Evolutionary conservation across 1,140 invertebrate species (phyloP).

Genomic region (Drosophila nigrodunni): DNA sequence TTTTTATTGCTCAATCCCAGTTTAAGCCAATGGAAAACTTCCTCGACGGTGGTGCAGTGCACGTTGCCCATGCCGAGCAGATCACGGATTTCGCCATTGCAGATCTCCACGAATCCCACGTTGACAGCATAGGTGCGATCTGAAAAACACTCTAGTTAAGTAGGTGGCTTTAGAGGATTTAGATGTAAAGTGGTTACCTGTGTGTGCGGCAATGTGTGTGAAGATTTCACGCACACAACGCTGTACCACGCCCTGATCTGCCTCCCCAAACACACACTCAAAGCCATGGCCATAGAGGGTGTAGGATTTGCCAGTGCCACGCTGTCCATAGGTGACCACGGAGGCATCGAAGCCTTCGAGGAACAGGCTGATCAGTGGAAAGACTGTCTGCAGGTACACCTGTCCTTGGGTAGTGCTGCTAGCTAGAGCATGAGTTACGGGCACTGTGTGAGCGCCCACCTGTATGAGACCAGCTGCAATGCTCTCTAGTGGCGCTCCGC

Average conservation of each 20-base stretch:
- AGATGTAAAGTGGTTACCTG: constrained; percentile 51
- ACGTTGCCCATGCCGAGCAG: constrained; percentile 86
- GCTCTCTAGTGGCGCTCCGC: constrained; percentile 62
- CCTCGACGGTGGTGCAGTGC: constrained; percentile 85
- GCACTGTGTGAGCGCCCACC: constrained; percentile 76
- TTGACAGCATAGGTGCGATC: constrained; percentile 87
- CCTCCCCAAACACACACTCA: constrained; percentile 88
- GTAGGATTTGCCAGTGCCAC: constrained; percentile 91
- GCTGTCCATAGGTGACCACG: constrained; percentile 91
- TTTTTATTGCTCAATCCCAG: constrained; percentile 83
- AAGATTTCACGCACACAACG: constrained; percentile 91
- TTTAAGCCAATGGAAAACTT: constrained; percentile 86
- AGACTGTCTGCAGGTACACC: constrained; percentile 84
- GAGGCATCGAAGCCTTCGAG: constrained; percentile 90
- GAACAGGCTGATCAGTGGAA: constrained; percentile 87
- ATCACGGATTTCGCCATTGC: constrained; percentile 86
- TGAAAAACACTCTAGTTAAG: neutral
- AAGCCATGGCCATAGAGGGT: constrained; percentile 91
- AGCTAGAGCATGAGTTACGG: constrained; percentile 84
- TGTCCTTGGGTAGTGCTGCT: constrained; percentile 84
- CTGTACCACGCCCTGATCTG: constrained; percentile 91
- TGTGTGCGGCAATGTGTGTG: constrained; percentile 87
- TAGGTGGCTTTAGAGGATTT: neutral
- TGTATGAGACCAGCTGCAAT: constrained; percentile 77
- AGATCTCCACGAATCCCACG: constrained; percentile 88